Evolutionary conservation across 2,113 vertebrate species (phyloP), one percentile per base, ranked within the genome.

Genomic region (Boulengeromyrus knoepffleri): DNA sequence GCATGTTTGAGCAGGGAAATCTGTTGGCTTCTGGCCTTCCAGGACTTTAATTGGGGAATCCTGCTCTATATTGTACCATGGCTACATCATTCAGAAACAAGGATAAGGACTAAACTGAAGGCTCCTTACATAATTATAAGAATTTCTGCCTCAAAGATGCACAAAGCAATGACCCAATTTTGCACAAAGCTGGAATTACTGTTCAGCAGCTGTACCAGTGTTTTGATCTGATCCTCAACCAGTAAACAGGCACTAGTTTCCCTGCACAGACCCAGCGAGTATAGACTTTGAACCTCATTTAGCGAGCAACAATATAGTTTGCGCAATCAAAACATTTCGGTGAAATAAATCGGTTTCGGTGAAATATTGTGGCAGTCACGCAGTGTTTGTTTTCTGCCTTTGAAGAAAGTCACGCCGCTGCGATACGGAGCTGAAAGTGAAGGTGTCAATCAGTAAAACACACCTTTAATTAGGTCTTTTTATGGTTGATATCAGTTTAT

Each of bases 281-380:
- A 70, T n/a, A 47, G 42, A 88, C 58, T 88, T 88, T 88, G 88
- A 17, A 50, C 88, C 88, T 66, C 66, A 77, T 89, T 86, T 77
- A 89, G 3, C 47, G 52, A 89, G 62, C 45, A 42, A 50, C 66
- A 89, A 89, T 89, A 89, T 80, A 89, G 74, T 80, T 77, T 89
- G 46, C 47, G 66, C 88, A 89, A 89, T 89, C 31, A 47, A 19
- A 36, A 46, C 31, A 36, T 80, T 80, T 42, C 74, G 5, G 74
- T 80, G 36, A 42, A 80, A 80, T 42, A 19, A 27, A 70, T 3
- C 3, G 0, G 31, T 80, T 80, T 42, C 5, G 27, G 74, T 80
- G 74, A 19, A 80, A 80, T 80, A 42, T 19, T 19, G 15, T 42
- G 5, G 5, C 74, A 42, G 74, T 42, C 1, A 80, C 36, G 6